phyloP scores from a whole-genome alignment of 2,888 invertebrate species.

The Eupelmus urozonus region DNA sequence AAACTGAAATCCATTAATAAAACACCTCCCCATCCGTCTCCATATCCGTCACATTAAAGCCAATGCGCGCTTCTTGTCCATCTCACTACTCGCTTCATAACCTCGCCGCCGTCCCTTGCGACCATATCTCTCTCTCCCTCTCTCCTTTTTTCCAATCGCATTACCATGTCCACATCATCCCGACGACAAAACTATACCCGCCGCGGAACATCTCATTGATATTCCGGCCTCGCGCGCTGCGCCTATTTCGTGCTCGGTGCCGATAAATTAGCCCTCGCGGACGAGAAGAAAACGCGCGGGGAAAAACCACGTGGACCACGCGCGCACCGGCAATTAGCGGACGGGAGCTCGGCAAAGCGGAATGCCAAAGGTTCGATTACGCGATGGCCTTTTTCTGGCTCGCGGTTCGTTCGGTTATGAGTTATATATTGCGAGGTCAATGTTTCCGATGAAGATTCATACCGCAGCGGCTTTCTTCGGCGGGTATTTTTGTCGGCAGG shows the following conservation, averaged over 20 bases:
- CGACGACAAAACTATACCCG: neutral
- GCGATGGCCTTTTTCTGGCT: neutral
- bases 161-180: neutral
- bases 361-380: neutral
- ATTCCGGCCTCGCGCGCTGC: conserved; percentile 3
- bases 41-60: too few relatives aligned
- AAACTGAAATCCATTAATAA: too few relatives aligned
- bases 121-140: neutral
- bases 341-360: neutral
- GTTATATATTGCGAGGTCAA: conserved; percentile 20
- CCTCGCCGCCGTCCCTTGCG: neutral
- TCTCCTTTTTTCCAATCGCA: neutral
- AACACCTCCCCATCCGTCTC: too few relatives aligned
- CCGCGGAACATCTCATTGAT: conserved; percentile 18
- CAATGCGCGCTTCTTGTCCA: too few relatives aligned
- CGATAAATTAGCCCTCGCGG: conserved; percentile 48
- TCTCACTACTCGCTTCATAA: too few relatives aligned
- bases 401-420: conserved; percentile 49
- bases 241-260: conserved; percentile 19
- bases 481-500: conserved; percentile 10
- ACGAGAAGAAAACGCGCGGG: neutral
- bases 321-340: conserved; percentile 51
- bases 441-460: conserved; percentile 18
- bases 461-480: conserved; percentile 2
- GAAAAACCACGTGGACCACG: conserved; percentile 24